Base-by-base conservation (phyloP, 1,140 invertebrate species). In the Andrena cerasifolii region DNA sequence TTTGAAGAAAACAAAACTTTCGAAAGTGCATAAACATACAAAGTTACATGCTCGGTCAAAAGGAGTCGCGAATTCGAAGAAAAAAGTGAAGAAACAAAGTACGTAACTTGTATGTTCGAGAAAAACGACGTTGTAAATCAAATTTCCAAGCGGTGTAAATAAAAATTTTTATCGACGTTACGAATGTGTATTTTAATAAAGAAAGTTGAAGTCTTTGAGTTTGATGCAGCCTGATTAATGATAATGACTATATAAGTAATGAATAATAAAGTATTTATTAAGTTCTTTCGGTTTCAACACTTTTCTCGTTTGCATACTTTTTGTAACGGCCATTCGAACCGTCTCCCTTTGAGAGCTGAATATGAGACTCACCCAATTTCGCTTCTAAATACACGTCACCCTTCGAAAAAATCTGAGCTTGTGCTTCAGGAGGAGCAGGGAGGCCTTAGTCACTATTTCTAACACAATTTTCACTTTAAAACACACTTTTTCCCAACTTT, bases 131-230 rank as follows among this genome's bases (percentile, higher is more conserved):
- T 54, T 54, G 4, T n/a, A 21, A 61, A 62, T 63, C 12, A 0
- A 26, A 28, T 8, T 40, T n/a, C 31, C 1, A 14, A 28, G n/a
- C 21, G 21, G 16, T 51, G 70, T 73, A 59, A 8, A 63, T 51
- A 63, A 63, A 24, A n/a, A 28, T 49, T 49, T 26, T 26, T 51
- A 51, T 62, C n/a, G 26, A 26, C 56, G 2, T 36, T 18, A 40
- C 51, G 36, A 40, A 24, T 62, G 6, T 59, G 6, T 33, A 26
- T 40, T 43, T 59, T 14, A 33, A 33, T 67, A 24, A 73, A 78
- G 21, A 54, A 65, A 26, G 40, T 63, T 18, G 5, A 51, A 28
- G 14, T 36, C 12, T 74, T 40, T 51, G 10, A 40, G n/a, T n/a
- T n/a, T n/a, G n/a, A n/a, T n/a, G n/a, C n/a, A n/a, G n/a, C n/a